Conservation (phyloP, 2,888 invertebrate species). For the Autographa gamma region DNA sequence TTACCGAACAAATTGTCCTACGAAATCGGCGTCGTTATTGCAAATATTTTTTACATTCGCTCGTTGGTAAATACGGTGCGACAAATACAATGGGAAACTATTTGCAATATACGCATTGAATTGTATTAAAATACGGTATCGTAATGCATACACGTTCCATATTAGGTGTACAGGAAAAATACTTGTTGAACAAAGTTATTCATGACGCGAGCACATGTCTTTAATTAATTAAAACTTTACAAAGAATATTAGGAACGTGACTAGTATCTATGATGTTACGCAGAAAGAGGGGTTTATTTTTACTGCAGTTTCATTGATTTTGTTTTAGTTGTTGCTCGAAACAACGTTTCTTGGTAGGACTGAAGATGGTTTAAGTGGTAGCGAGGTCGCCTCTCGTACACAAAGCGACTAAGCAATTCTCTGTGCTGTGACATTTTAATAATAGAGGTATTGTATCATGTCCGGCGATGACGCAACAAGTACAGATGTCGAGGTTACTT, state of each 20-base stretch:
- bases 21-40: slow-evolving; percentile 67
- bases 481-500: slow-evolving; percentile 62
- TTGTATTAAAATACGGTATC: slow-evolving; percentile 13
- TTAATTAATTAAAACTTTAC: neutral
- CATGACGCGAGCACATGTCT: slow-evolving; percentile 8
- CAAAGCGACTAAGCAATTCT: slow-evolving; percentile 62
- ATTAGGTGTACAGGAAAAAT: slow-evolving; percentile 39
- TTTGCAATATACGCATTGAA: slow-evolving; percentile 34
- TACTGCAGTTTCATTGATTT: slow-evolving; percentile 44
- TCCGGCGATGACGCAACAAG: slow-evolving; percentile 65
- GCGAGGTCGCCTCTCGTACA: slow-evolving; percentile 69
- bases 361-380: slow-evolving; percentile 68
- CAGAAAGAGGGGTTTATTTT: slow-evolving; percentile 34
- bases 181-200: slow-evolving; percentile 11
- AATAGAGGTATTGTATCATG: slow-evolving; percentile 67
- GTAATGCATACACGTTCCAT: slow-evolving; percentile 12
- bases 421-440: slow-evolving; percentile 65
- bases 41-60: slow-evolving; percentile 53
- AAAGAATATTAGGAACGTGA: slow-evolving; percentile 24
- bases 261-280: slow-evolving; percentile 12
- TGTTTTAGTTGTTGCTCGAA: slow-evolving; percentile 34
- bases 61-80: slow-evolving; percentile 42
- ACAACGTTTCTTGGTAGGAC: slow-evolving; percentile 41
- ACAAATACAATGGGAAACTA: slow-evolving; percentile 42
- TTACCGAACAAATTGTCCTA: slow-evolving; percentile 74